These are phyloP conservation scores for Keiferia lycopersicella DNA, from an alignment of 2,888 invertebrate genomes.

Conservation along the genomic window DNA sequence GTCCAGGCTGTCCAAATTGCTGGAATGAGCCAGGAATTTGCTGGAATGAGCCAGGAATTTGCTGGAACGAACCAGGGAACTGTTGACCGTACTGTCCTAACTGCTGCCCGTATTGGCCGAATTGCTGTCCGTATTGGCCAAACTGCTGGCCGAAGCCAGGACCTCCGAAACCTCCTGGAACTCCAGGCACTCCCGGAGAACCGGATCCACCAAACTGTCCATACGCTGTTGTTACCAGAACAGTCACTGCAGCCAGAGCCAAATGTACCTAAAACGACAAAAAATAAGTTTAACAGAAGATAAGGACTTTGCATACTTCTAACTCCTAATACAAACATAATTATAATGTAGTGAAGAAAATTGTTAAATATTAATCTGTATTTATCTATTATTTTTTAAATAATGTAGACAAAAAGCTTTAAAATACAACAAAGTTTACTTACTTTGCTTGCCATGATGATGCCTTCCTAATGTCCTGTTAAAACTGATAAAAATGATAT, in stretches of 20 bases:
- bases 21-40: neutral
- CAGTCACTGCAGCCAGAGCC: neutral
- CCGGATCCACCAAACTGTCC: slow-evolving; percentile 13
- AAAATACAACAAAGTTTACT: neutral
- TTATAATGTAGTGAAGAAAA: too few relatives aligned
- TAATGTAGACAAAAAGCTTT: too few relatives aligned
- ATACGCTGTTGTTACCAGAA: neutral
- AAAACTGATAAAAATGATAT: neutral
- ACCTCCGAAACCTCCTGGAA: slow-evolving; percentile 1
- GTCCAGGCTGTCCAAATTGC: neutral
- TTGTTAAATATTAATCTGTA: too few relatives aligned
- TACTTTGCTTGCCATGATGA: slow-evolving; percentile 14
- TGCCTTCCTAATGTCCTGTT: neutral
- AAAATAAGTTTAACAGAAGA: neutral
- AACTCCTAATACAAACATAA: too few relatives aligned
- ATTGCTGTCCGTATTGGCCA: slow-evolving; percentile 9
- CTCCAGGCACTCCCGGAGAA: neutral
- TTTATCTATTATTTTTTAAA: too few relatives aligned
- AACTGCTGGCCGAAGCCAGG: neutral
- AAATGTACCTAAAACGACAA: slow-evolving; percentile 1
- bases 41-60: too few relatives aligned
- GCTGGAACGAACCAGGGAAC: neutral
- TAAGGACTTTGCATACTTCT: neutral
- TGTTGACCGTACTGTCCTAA: slow-evolving; percentile 6
- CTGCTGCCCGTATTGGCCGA: slow-evolving; percentile 1